phyloP scores from a whole-genome alignment of 2,797 vertebrate species.

The Phoxinus dragarum region DNA sequence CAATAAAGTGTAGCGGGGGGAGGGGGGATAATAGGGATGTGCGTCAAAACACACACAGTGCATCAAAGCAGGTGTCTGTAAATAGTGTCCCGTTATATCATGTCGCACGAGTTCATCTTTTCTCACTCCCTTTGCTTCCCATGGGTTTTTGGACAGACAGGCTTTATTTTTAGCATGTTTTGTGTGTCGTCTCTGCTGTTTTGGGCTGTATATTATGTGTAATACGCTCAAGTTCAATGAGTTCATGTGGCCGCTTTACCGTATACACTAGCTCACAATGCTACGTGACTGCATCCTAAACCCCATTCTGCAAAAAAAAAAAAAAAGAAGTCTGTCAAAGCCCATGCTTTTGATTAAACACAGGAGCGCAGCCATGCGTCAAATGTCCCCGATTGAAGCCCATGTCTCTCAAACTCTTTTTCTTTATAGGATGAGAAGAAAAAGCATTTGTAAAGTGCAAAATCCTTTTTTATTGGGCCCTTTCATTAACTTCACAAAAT shows the following conservation, averaged over 20 bases:
- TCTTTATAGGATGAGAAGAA: conserved; percentile 11
- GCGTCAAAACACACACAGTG: conserved; percentile 65
- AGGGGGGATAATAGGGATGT: conserved; percentile 57
- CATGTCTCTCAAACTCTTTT: conserved; percentile 11
- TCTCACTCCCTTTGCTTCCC: conserved; percentile 11
- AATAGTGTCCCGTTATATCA: conserved; percentile 16
- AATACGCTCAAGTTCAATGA: conserved; percentile 49
- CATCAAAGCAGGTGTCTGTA: conserved; percentile 63
- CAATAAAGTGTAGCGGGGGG: background rate
- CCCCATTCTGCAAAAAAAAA: conserved; percentile 7
- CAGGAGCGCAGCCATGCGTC: background rate
- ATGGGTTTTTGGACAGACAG: conserved; percentile 37
- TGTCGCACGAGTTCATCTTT: conserved; percentile 18
- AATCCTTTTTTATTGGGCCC: conserved; percentile 66
- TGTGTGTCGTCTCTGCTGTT: conserved; percentile 39
- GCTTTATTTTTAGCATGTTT: conserved; percentile 44
- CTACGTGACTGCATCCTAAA: conserved; percentile 49
- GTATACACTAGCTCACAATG: conserved; percentile 9
- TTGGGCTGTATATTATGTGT: conserved; percentile 33
- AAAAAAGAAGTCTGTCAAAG: conserved; percentile 25
- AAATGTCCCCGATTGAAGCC: conserved; percentile 12
- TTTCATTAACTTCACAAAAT: conserved; percentile 74
- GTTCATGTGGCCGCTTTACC: conserved; percentile 34
- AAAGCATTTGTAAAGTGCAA: background rate
- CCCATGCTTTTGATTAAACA: conserved; percentile 41